Evolutionary conservation across 1,140 invertebrate species (phyloP).

Genomic region (Conus ventricosus): DNA sequence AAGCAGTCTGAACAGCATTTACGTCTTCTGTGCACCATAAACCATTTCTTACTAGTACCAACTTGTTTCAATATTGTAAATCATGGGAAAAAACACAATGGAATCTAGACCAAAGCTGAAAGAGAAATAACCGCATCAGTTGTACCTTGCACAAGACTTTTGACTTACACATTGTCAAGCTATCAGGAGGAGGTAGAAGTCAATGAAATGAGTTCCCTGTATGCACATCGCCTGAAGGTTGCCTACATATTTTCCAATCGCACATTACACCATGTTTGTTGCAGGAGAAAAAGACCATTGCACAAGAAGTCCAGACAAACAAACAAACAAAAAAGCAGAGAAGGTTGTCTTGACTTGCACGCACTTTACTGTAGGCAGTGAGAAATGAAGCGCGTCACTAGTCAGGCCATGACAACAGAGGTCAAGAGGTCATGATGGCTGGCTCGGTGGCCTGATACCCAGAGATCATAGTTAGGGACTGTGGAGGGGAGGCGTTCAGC

Average conservation of each 20-base stretch:
- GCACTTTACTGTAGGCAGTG: background rate
- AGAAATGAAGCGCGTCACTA: background rate
- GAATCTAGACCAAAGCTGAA: background rate
- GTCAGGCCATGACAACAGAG: too few relatives aligned
- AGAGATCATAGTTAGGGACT: background rate
- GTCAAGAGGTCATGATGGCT: background rate
- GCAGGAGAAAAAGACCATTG: background rate
- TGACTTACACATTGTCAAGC: background rate
- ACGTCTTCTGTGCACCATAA: too few relatives aligned
- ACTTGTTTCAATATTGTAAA: too few relatives aligned
- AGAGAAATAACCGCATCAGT: background rate
- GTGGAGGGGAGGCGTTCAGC: background rate
- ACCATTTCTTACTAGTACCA: too few relatives aligned
- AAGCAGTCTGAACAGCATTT: too few relatives aligned
- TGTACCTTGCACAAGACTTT: background rate
- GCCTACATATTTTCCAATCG: background rate
- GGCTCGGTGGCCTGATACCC: background rate
- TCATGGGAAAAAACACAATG: background rate
- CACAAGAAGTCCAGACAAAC: background rate
- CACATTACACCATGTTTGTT: background rate
- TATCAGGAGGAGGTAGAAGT: background rate
- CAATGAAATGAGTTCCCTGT: background rate
- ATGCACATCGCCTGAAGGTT: background rate
- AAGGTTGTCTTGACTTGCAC: background rate
- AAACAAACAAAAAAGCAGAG: background rate